Conservation (phyloP, 1,140 invertebrate genomes). For the Nephotettix cincticeps region DNA sequence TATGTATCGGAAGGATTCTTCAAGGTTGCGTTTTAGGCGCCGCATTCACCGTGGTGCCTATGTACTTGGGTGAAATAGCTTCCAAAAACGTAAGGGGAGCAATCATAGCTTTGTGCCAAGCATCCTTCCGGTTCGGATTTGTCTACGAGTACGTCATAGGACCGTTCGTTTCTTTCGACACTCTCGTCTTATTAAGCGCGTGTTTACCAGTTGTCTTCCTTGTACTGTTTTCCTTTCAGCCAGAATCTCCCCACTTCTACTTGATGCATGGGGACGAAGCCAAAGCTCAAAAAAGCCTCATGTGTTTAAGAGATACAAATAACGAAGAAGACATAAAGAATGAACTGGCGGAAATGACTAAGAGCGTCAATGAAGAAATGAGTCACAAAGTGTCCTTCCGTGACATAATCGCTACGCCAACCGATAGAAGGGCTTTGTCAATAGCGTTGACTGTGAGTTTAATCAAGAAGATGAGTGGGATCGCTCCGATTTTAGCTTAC, state of each 20-base stretch:
- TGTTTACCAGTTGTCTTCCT: constrained; percentile 62
- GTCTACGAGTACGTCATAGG: constrained; percentile 75
- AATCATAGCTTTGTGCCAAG: constrained; percentile 73
- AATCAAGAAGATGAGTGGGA: constrained; percentile 37
- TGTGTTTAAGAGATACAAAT: constrained; percentile 57
- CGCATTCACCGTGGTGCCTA: constrained; percentile 72
- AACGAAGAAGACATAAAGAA: background rate
- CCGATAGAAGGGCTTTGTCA: constrained; percentile 32
- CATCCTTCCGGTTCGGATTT: constrained; percentile 70
- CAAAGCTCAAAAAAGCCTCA: constrained; percentile 62
- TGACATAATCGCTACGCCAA: constrained; percentile 33
- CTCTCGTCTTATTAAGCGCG: constrained; percentile 63
- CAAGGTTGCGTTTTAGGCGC: constrained; percentile 62
- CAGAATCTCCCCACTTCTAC: constrained; percentile 77
- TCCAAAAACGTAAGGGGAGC: constrained; percentile 40
- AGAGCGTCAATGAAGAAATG: constrained; percentile 36
- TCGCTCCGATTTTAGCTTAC: constrained; percentile 39
- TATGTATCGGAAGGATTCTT: constrained; percentile 8
- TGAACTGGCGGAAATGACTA: constrained; percentile 30
- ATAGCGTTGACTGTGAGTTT: constrained; percentile 36
- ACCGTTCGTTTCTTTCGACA: constrained; percentile 65
- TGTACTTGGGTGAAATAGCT: constrained; percentile 84
- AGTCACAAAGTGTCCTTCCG: constrained; percentile 29
- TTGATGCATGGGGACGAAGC: constrained; percentile 58
- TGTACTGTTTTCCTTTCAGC: constrained; percentile 68